These are phyloP conservation scores for Glyptemys insculpta DNA, from an alignment of 2,797 vertebrate species.

Conservation along the genomic window DNA sequence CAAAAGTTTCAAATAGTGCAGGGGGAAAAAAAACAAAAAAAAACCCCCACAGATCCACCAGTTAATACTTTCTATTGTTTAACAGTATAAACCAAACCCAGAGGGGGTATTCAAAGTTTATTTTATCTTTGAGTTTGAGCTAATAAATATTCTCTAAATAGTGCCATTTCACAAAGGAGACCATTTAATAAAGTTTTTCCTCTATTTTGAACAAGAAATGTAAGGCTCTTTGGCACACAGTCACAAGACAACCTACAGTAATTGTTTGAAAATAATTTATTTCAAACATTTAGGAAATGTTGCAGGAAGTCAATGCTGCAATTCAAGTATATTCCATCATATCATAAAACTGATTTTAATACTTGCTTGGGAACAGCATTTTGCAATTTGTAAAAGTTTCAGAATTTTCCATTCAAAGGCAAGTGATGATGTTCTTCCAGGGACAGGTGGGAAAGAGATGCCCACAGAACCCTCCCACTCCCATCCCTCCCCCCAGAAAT, in stretches of 20 bases:
- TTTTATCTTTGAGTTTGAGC: not conserved
- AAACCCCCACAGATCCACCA: too few species aligned
- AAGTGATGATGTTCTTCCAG: not conserved
- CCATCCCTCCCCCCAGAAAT: not conserved
- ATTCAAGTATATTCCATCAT: not conserved
- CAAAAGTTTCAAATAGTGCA: not conserved
- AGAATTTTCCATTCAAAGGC: not conserved
- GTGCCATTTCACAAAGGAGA: not conserved
- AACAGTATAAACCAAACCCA: not conserved
- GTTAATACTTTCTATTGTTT: not conserved
- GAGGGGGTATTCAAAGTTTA: not conserved
- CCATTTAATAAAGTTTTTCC: not conserved
- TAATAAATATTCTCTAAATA: not conserved
- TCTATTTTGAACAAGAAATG: not conserved
- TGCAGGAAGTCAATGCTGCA: not conserved
- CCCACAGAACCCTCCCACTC: not conserved
- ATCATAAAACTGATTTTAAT: not conserved
- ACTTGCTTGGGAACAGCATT: not conserved
- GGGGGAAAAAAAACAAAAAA: too few species aligned
- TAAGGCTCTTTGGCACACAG: not conserved
- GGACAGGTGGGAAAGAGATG: not conserved
- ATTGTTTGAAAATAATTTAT: rapidly evolving
- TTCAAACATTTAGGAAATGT: not conserved
- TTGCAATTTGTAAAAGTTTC: not conserved
- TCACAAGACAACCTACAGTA: not conserved